phyloP scores from a whole-genome alignment of 2,797 vertebrate species.

The Crax fasciolata region DNA sequence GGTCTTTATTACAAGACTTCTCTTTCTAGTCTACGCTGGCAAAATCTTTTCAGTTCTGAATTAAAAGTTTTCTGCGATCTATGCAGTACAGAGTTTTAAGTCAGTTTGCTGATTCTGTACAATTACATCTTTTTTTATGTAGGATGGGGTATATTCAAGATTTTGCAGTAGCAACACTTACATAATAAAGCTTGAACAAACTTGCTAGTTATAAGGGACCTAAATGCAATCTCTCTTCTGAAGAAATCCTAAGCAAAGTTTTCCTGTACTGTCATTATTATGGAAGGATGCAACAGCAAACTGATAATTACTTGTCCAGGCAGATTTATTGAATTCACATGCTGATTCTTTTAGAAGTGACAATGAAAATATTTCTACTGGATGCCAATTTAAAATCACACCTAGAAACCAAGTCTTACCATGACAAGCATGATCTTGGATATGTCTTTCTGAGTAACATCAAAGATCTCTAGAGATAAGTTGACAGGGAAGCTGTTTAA shows the following conservation, averaged over 20 bases:
- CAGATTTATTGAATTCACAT: neutral
- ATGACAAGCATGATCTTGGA: neutral
- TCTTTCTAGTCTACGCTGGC: neutral
- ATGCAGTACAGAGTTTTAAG: neutral
- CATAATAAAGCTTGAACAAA: neutral
- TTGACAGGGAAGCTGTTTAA: neutral
- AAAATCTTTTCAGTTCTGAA: neutral
- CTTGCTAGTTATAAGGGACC: neutral
- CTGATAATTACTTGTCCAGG: neutral
- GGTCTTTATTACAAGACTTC: neutral
- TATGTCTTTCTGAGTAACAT: neutral
- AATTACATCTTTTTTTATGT: neutral
- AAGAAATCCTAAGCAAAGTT: neutral
- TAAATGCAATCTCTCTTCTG: neutral
- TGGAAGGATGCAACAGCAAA: neutral
- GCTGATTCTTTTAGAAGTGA: neutral
- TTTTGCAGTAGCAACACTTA: neutral
- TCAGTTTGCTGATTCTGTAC: neutral
- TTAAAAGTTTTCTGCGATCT: neutral
- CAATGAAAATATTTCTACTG: neutral
- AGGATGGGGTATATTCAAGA: neutral
- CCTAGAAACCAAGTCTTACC: neutral
- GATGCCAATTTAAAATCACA: constrained; percentile 26
- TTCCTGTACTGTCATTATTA: neutral
- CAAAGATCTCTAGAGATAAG: constrained; percentile 5